Base-by-base conservation (phyloP, 2,888 invertebrate genomes). In the Campoplex capitator region DNA sequence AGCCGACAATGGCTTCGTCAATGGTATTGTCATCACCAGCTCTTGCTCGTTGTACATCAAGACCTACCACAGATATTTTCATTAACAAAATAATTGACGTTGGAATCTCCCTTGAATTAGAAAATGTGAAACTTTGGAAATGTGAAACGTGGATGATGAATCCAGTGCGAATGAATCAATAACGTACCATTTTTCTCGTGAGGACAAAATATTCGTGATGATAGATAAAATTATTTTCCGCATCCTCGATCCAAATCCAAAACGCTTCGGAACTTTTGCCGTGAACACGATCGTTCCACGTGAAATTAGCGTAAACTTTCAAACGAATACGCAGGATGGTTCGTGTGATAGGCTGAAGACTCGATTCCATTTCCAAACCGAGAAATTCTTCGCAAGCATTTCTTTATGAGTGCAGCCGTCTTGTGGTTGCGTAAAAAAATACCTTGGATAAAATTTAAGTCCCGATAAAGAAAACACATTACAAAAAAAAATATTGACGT, bases 231-330 rank as follows among this genome's bases (percentile, higher is more conserved):
- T n/a, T n/a, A 76, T 96, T 97, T 62, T 98, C 98, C 0, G 99
- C 98, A 95, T 99, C 99, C 94, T 99, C 99, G 48, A 99, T 97
- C 98, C 99, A 99, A 85, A 99, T 96, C 98, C 99, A 99, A 95
- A 99, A 99, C 0, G 98, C 96, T 94, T 99, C 98, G 0, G 97
- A 96, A 0, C 96, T 96, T 94, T 97, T 97, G 0, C 99, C 98
- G 93, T 99, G 99, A 70, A 98, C 96, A 90, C 96, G 97, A 93
- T 98, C 98, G 91, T 98, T 98, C 99, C 99, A 99, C 86, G 96
- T 97, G 90, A 94, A 95, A 62, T 97, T 96, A 0, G 99, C 97
- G 83, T 95, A 96, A 35, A 99, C 96, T 78, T 96, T 96, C 18
- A 99, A 96, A 84, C 97, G 96, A 89, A 99, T 97, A 91, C 97